Base-by-base conservation (phyloP, 2,888 invertebrate genomes). In the Hydraecia micacea region DNA sequence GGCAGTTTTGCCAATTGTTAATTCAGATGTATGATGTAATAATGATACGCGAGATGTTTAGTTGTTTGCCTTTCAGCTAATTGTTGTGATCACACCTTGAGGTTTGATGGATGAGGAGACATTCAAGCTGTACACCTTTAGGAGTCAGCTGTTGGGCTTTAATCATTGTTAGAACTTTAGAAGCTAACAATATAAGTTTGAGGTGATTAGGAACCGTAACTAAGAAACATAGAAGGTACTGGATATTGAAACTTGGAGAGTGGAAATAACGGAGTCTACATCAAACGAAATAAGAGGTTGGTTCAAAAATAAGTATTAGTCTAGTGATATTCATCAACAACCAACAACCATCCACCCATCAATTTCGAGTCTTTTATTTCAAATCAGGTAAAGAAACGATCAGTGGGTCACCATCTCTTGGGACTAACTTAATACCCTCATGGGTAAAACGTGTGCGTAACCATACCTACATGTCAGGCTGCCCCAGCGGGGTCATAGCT, bases 1-100 rank as follows among this genome's bases (percentile, higher is more conserved):
- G 63, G 55, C 77, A 49, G 73, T 79, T 79, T 65, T 60, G 66
- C 62, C 74, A 70, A 82, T 77, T 82, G 77, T 73, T 63, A 65
- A 65, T 60, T 70, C 65, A 55, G 72, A 77, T 71, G 49, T 68
- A 81, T 75, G 79, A 71, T 78, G 84, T 75, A 71, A 74, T 82
- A 75, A 73, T 73, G 83, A 67, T 62, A 68, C 69, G 69, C 60
- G 69, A 80, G 71, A 74, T 78, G 52, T 77, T 69, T 21, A 1
- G 39, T 13, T 66, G 76, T 81, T 67, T 74, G 62, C n/a, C 65
- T 71, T 77, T 65, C 36, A 55, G 42, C 83, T 84, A 84, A 83
- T 80, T 86, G 80, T 85, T 86, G 68, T 79, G 84, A 79, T 74
- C 75, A 32, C 85, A 86, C 84, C 84, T 85, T 85, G 75, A 71